Conservation (phyloP, 2,113 vertebrate species). For the Craseonycteris thonglongyai region DNA sequence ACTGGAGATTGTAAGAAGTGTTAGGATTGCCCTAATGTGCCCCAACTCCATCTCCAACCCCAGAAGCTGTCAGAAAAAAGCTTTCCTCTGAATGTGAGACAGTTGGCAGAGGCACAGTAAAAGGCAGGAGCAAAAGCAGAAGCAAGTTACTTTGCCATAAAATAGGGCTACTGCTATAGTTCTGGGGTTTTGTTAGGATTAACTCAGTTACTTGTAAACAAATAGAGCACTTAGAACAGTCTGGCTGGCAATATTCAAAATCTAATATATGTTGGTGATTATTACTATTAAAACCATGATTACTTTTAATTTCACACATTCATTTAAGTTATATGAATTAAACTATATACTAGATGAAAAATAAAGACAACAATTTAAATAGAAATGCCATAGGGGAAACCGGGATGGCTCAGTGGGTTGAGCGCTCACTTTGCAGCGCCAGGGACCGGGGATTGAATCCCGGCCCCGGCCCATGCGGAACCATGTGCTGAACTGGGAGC, state of each 20-base stretch:
- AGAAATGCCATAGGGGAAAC: neutral
- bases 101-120: neutral
- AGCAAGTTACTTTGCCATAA: neutral
- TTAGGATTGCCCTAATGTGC: neutral
- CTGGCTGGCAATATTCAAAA: neutral
- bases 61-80: constrained; percentile 6
- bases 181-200: neutral
- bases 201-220: neutral
- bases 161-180: neutral
- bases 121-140: neutral
- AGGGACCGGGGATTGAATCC: no score
- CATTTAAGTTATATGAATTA: neutral
- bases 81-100: neutral
- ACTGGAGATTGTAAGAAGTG: neutral
- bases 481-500: no score
- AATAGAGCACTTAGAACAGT: neutral
- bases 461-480: no score
- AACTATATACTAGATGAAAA: neutral
- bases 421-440: no score
- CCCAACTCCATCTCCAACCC: neutral
- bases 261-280: neutral
- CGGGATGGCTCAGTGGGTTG: no score
- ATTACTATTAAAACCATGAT: neutral
- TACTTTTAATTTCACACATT: neutral
- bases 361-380: neutral